Conservation (phyloP, 35 echinoderm and acorn worm species). For the Eucidaris tribuloides region DNA sequence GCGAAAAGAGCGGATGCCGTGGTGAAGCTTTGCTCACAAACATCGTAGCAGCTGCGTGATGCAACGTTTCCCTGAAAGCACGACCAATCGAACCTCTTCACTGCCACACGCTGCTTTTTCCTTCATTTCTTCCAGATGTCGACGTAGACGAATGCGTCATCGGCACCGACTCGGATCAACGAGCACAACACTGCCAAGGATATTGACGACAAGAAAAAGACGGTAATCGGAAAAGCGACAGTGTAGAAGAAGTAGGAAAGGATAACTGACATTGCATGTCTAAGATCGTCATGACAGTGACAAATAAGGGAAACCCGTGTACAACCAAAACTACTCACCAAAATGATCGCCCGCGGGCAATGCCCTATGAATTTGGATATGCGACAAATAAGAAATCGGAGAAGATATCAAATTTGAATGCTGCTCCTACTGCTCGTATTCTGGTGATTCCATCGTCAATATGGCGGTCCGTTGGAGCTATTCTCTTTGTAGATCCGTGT, state of each 20-base stretch:
- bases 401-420: slow-evolving; percentile 67
- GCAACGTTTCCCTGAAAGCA: slow-evolving; percentile 51
- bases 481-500: slow-evolving; percentile 47
- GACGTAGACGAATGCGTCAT: slow-evolving; percentile 84
- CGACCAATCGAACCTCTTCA: neutral
- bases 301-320: slow-evolving; percentile 54
- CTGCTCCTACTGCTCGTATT: slow-evolving; percentile 37
- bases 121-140: slow-evolving; percentile 61
- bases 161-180: slow-evolving; percentile 79
- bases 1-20: slow-evolving; percentile 74
- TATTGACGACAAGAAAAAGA: slow-evolving; percentile 88
- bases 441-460: slow-evolving; percentile 24
- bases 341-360: slow-evolving; percentile 19
- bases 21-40: slow-evolving; percentile 86
- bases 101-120: neutral
- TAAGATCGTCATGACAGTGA: slow-evolving; percentile 53
- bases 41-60: slow-evolving; percentile 75
- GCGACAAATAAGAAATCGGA: slow-evolving; percentile 43
- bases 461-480: neutral
- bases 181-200: slow-evolving; percentile 39
- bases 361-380: slow-evolving; percentile 34
- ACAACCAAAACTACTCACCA: slow-evolving; percentile 70
- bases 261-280: slow-evolving; percentile 76
- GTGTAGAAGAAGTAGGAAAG: slow-evolving; percentile 77
- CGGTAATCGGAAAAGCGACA: slow-evolving; percentile 41